Base-by-base conservation (phyloP, 2,888 invertebrate species). In the Blera fallax region DNA sequence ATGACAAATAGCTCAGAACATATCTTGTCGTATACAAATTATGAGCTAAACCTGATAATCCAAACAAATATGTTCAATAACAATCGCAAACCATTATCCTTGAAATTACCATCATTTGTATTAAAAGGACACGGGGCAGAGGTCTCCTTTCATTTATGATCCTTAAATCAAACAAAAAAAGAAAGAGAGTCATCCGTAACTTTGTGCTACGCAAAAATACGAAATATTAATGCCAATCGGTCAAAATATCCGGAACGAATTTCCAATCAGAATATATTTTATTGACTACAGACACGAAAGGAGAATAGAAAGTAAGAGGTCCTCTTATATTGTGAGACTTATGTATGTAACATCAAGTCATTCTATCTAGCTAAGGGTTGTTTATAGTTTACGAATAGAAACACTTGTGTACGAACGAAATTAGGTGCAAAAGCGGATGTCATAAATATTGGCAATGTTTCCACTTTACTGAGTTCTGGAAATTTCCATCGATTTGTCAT, bases 371-470 rank as follows among this genome's bases (percentile, higher is more conserved):
- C 79, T 76, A 56, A 81, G 85, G 85, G 85, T 85, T 81, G 85
- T 48, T 77, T 24, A 40, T 52, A 65, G 69, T 69, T 83, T 83
- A 64, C 69, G 69, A 80, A 56, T 76, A 43, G 43, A 72, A 70
- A 70, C 70, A 76, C 62, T 84, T 79, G 67, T 24, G 24, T 48
- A 24, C n/a, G 62, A 56, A n/a, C 40, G 52, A 85, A 83, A 87
- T 88, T 85, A 88, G 88, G 87, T 88, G 88, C 80, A 83, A 87
- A 81, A 87, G 77, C 72, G 77, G 56, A 81, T 58, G 74, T 67
- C 83, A 87, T 88, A 88, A 88, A 88, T 88, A 87, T 85, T 78
- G 72, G 67, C 60, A 77, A 83, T 79, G 73, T 88, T 88, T 88
- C 79, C 87, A 80, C 77, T 87, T 87, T 79, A 52, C 67, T 74